Percentiles rank a stretch among this genome's conserved stretches.
phyloP scores from a whole-genome alignment of 2,888 invertebrate genomes.

The Helleia helle region DNA sequence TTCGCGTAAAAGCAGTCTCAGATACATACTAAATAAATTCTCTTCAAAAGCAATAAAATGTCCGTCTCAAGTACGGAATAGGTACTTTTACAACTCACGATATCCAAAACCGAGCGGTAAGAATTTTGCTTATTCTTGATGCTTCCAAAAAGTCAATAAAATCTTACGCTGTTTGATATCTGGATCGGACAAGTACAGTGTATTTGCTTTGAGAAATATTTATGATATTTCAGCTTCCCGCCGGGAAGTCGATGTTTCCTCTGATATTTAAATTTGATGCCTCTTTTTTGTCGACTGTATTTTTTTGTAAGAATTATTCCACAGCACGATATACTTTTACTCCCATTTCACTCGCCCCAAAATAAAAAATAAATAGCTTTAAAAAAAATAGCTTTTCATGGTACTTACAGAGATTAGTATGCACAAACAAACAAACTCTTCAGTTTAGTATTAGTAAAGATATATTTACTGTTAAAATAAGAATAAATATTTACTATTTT shows the following conservation, averaged over 20 bases:
- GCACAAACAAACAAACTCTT: background rate
- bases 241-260: no score
- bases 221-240: no score
- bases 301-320: background rate
- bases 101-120: background rate
- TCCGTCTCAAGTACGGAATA: conserved; percentile 17
- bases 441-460: no score
- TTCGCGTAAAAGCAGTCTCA: conserved; percentile 13
- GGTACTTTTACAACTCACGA: conserved; percentile 15
- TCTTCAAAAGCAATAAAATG: conserved; percentile 19
- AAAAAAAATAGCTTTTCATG: no score
- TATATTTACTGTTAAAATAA: no score
- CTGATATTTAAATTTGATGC: background rate
- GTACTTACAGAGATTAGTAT: background rate
- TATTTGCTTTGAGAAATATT: conserved; percentile 1
- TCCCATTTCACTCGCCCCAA: no score
- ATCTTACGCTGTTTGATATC: no score
- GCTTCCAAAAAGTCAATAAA: background rate
- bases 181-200: no score
- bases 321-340: background rate
- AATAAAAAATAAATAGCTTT: background rate
- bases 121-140: conserved; percentile 12
- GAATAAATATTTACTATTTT: no score
- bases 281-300: no score
- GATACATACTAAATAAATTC: conserved; percentile 18